Base-by-base conservation (phyloP, 1,140 invertebrate species). In the Heliconius nattereri region DNA sequence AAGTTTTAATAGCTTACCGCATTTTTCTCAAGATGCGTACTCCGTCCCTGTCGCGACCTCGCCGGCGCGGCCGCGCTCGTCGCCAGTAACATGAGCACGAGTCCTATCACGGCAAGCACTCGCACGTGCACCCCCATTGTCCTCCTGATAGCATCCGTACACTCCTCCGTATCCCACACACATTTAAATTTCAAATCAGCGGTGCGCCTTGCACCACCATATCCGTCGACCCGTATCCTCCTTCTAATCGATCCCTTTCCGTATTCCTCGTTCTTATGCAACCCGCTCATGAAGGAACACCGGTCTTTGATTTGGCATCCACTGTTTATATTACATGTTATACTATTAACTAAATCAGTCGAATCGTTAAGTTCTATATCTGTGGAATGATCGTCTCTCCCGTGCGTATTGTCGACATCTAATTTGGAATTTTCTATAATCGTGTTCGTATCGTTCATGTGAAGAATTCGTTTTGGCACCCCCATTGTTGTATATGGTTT, bases 181-280 rank as follows among this genome's bases (percentile, higher is more conserved):
- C 82, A 89, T 92, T 92, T 91, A 83, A 89, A 91, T 92, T 93
- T 92, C 84, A 91, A 92, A 92, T 88, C 81, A 83, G 85, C 88
- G 87, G 88, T 83, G 75, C 81, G 85, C 85, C 86, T 90, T 90
- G 83, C 78, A 83, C 85, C 84, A 82, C 87, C 90, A 87, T 91
- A 87, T 88, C 86, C 83, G 86, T 86, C 81, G 81, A 85, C 45
- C 80, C 82, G 84, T 84, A 87, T 87, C 85, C 87, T 90, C 85
- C 85, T 85, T 79, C 85, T 87, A 88, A 90, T 92, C 88, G 87
- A 92, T 89, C 88, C 85, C 81, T 89, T 90, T 86, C 87, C 87
- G 85, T 89, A 83, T 91, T 89, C 85, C 84, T 85, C 85, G 84
- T 87, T 85, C 81, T 87, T 90, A 87, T 86, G 82, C 85, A 86